Percentiles rank a stretch among this genome's conserved stretches.
Evolutionary conservation across 2,113 vertebrate species (phyloP).

Genomic region (Mus musculus): DNA sequence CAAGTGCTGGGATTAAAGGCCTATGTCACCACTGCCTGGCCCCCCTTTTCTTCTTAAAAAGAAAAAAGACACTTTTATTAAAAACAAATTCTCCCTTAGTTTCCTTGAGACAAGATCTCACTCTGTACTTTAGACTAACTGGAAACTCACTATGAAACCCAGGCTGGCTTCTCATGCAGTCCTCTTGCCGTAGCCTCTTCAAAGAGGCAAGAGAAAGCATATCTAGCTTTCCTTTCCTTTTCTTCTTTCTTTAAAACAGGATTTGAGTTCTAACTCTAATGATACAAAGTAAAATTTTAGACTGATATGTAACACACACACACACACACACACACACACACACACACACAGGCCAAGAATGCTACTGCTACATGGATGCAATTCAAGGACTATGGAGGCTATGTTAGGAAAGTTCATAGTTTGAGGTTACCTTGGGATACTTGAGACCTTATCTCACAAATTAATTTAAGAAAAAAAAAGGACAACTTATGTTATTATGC

Average conservation of each 20-base stretch:
- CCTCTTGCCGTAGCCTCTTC: not conserved
- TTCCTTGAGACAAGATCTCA: not conserved
- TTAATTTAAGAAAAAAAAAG: not conserved
- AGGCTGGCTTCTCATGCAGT: not conserved
- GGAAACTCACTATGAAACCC: not conserved
- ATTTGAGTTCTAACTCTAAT: conserved; percentile 11
- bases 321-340: no score
- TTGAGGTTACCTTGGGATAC: not conserved
- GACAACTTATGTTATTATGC: not conserved
- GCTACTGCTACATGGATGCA: not conserved
- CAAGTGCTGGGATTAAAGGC: no score
- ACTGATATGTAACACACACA: no score
- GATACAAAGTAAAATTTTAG: not conserved
- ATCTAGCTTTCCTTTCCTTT: not conserved
- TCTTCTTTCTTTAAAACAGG: not conserved
- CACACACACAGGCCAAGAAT: not conserved
- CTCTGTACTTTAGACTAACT: not conserved
- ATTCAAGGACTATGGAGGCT: not conserved
- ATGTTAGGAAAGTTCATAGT: not conserved
- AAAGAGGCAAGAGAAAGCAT: not conserved
- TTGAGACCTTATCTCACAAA: not conserved
- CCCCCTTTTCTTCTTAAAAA: no score
- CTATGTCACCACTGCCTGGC: no score
- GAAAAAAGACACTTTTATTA: not conserved
- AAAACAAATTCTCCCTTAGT: not conserved